Conservation (phyloP, 2,888 invertebrate species). For the Melangyna quadrimaculata region DNA sequence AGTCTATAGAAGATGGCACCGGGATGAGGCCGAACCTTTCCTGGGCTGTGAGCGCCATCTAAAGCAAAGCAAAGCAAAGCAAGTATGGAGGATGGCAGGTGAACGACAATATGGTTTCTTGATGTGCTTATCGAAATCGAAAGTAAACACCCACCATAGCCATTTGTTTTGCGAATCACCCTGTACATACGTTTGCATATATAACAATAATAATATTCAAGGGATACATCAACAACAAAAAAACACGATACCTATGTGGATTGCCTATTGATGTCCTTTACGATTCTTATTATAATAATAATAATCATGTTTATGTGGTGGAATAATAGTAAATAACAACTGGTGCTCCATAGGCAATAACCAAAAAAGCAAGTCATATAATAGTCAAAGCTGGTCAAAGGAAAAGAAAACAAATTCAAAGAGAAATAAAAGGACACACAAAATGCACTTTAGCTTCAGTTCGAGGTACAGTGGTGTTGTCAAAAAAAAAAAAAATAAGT, state of each 20-base stretch:
- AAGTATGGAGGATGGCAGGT: too few relatives aligned
- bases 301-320: constrained; percentile 29
- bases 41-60: too few relatives aligned
- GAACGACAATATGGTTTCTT: too few relatives aligned
- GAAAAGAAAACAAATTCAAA: background rate
- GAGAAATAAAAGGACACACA: background rate
- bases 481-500: background rate
- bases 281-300: constrained; percentile 49
- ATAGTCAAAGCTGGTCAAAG: background rate
- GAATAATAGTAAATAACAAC: constrained; percentile 57
- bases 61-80: too few relatives aligned
- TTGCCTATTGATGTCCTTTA: constrained; percentile 53
- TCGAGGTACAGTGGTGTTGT: background rate
- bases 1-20: too few relatives aligned
- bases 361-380: background rate
- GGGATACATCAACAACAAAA: too few relatives aligned
- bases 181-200: background rate
- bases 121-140: too few relatives aligned
- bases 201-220: background rate
- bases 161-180: background rate
- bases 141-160: background rate
- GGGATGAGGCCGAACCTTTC: too few relatives aligned
- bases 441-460: background rate
- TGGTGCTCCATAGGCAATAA: background rate
- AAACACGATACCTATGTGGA: constrained; percentile 18